phyloP scores from a whole-genome alignment of 1,140 invertebrate genomes.

The Orchesella cincta region DNA sequence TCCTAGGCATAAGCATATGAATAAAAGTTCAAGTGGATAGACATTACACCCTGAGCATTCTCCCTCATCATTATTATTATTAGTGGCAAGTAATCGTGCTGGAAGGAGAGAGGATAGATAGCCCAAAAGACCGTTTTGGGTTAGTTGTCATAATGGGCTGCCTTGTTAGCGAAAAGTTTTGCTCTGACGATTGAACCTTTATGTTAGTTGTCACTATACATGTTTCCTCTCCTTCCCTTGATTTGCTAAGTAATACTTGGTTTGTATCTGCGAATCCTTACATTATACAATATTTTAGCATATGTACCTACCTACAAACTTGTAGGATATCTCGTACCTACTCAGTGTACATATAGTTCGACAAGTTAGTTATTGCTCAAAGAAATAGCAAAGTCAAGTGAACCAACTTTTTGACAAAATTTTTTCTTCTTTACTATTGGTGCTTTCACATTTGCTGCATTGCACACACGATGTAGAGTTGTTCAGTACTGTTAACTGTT shows the following conservation, averaged over 20 bases:
- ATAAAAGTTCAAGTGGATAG: too few relatives aligned
- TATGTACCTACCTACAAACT: not conserved
- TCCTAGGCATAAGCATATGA: too few relatives aligned
- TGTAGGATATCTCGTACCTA: not conserved
- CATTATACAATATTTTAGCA: too few relatives aligned
- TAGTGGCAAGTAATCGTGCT: not conserved
- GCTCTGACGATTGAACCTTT: not conserved
- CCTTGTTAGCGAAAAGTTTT: constrained; percentile 13
- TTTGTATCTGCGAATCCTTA: not conserved
- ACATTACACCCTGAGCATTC: too few relatives aligned
- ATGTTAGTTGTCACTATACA: not conserved
- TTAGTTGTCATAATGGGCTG: constrained; percentile 7
- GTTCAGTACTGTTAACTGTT: not conserved
- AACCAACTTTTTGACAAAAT: constrained; percentile 15
- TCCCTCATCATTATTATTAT: not conserved
- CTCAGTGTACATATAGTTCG: not conserved
- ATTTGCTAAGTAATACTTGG: not conserved
- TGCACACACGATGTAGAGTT: not conserved
- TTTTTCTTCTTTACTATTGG: not conserved
- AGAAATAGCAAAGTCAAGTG: not conserved
- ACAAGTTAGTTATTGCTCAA: too few relatives aligned
- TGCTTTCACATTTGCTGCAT: not conserved
- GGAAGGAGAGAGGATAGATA: not conserved
- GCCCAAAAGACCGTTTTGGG: not conserved
- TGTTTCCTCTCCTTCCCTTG: not conserved